Evolutionary conservation across 2,888 invertebrate species (phyloP).

Genomic region (Galeopsomyia nigrocyanea): DNA sequence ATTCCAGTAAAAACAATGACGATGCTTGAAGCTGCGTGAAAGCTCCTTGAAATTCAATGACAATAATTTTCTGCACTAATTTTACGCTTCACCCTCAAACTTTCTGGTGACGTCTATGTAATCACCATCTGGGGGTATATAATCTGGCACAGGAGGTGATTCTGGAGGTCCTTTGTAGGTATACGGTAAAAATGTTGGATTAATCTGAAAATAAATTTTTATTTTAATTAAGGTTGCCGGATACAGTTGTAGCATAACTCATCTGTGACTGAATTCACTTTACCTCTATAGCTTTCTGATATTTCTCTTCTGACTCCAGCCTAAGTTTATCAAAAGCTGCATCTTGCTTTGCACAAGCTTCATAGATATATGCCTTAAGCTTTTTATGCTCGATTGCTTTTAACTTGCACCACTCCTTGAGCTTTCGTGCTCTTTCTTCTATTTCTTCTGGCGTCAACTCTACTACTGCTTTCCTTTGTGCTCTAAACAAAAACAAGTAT

Average conservation of each 20-base stretch:
- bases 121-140: constrained; percentile 90
- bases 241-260: constrained; percentile 12
- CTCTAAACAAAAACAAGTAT: constrained; percentile 18
- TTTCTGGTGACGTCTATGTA: constrained; percentile 86
- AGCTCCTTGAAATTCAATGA: too few relatives aligned
- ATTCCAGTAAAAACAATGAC: neutral
- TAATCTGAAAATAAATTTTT: constrained; percentile 73
- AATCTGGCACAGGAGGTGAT: constrained; percentile 87
- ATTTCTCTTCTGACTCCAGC: constrained; percentile 87
- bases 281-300: constrained; percentile 87
- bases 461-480: constrained; percentile 70
- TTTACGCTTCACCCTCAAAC: constrained; percentile 54
- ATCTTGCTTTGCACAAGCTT: constrained; percentile 78
- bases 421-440: constrained; percentile 76
- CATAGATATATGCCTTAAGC: constrained; percentile 79
- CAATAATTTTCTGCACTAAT: neutral
- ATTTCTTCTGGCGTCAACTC: constrained; percentile 72
- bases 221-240: constrained; percentile 1
- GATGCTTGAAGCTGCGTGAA: too few relatives aligned
- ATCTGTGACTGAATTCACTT: neutral
- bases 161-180: constrained; percentile 80
- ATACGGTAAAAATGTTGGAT: constrained; percentile 79
- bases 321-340: constrained; percentile 85
- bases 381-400: constrained; percentile 75
- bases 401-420: constrained; percentile 83